Percentiles rank a stretch among this genome's conserved stretches.
Evolutionary conservation across 2,113 vertebrate genomes (phyloP).

Genomic region (Colaptes auratus): DNA sequence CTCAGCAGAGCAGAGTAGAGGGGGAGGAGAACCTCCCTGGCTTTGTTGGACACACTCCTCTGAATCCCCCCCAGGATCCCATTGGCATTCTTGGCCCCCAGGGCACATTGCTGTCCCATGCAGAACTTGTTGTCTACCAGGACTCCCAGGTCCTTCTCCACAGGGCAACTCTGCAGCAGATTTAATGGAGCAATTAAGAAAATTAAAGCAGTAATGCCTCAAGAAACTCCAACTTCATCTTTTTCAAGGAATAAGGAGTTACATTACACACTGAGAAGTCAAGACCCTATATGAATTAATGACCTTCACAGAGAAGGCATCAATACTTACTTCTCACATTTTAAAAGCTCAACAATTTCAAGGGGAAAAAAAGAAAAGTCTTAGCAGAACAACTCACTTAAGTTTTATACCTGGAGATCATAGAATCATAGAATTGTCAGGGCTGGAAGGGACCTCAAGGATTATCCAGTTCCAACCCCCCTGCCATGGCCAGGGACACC

Average conservation of each 20-base stretch:
- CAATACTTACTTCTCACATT: background rate
- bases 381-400: background rate
- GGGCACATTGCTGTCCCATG: no score
- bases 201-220: background rate
- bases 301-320: background rate
- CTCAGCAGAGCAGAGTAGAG: no score
- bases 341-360: background rate
- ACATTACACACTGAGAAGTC: background rate
- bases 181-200: background rate
- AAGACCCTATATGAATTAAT: background rate
- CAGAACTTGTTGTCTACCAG: no score
- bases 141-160: no score
- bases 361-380: background rate
- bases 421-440: no score
- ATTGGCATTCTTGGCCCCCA: no score
- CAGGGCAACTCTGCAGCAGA: background rate
- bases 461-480: no score
- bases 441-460: no score
- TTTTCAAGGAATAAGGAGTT: background rate
- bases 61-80: no score
- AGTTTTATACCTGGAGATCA: background rate
- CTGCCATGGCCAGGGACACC: no score
- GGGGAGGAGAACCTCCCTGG: no score
- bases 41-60: no score
- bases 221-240: background rate